phyloP scores from a whole-genome alignment of 2,888 invertebrate species.

The Apotomis betuletana region DNA sequence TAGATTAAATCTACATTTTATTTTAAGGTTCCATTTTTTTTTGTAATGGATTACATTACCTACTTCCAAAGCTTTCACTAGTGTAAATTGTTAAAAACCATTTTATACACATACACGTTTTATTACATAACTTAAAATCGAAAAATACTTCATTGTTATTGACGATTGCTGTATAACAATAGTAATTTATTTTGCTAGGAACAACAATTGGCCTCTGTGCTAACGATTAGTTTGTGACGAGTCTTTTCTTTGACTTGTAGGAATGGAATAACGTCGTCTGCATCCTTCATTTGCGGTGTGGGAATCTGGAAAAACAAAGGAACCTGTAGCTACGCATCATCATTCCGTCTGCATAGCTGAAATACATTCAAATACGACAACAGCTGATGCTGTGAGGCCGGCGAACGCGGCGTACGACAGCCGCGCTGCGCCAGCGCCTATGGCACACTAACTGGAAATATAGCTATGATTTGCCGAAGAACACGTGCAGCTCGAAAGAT shows the following conservation, averaged over 20 bases:
- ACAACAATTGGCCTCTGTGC: slow-evolving; percentile 43
- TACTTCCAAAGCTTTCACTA: not conserved
- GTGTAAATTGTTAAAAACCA: slow-evolving; percentile 10
- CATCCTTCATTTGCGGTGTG: slow-evolving; percentile 75
- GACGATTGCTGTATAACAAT: not conserved
- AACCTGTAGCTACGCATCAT: too few species aligned
- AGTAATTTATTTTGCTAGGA: not conserved
- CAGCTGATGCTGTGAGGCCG: too few species aligned
- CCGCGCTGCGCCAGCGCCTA: too few species aligned
- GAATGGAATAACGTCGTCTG: slow-evolving; percentile 74
- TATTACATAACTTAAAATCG: slow-evolving; percentile 30
- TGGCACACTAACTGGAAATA: too few species aligned
- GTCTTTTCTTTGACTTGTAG: slow-evolving; percentile 66
- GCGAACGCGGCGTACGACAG: too few species aligned
- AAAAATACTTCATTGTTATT: slow-evolving; percentile 18
- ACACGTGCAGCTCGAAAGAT: too few species aligned
- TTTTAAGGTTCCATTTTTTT: too few species aligned
- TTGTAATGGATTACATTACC: too few species aligned
- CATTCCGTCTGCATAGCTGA: too few species aligned
- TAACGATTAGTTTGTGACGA: slow-evolving; percentile 70
- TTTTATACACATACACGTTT: slow-evolving; percentile 18
- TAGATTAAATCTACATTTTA: too few species aligned
- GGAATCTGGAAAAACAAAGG: slow-evolving; percentile 65
- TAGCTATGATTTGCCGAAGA: too few species aligned
- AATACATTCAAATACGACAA: too few species aligned